Base-by-base conservation (phyloP, 2,113 vertebrate species). In the Lathamus discolor region DNA sequence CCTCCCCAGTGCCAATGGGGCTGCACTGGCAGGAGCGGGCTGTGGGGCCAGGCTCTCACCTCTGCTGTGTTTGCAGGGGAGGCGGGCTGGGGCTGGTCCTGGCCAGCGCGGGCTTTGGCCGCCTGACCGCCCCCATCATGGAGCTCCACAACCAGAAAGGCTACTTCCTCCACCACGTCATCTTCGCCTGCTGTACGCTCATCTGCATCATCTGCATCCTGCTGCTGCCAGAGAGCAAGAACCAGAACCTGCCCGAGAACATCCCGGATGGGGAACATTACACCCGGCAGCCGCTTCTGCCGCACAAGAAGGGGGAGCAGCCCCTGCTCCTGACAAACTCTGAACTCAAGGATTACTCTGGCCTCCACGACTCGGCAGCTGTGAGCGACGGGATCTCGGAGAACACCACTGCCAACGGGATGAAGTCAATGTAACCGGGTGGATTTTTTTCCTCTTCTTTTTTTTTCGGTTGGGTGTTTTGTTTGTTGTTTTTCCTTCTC, bases 91-190 rank as follows among this genome's bases (percentile, higher is more conserved):
- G 99, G 25, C 97, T 99, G 90, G 99, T 99, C 64, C 98, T 99
- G 97, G 99, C 99, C 39, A 99, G 99, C 1, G 99, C 99, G 0
- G 99, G 99, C 55, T 99, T 99, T 1, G 99, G 99, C 43, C 99
- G 99, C 98, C 98, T 99, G 91, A 99, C 99, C 0, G 99, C 99
- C 1, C 99, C 99, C 61, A 99, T 99, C 97, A 99, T 99, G 98
- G 99, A 99, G 96, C 99, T 99, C 27, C 99, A 99, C 98, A 99
- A 99, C 98, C 99, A 99, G 98, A 99, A 99, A 96, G 99, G 99
- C 86, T 99, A 99, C 98, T 99, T 99, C 98, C 98, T 99, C 83
- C 99, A 99, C 91, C 99, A 99, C 3, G 98, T 99, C 97, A 99
- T 99, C 98, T 99, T 99, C 6, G 99, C 99, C 95, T 99, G 99